A percentile compares a stretch with the other conserved stretches of the same genome.
phyloP scores from a whole-genome alignment of 2,888 invertebrate genomes.

The Pecten maximus region DNA sequence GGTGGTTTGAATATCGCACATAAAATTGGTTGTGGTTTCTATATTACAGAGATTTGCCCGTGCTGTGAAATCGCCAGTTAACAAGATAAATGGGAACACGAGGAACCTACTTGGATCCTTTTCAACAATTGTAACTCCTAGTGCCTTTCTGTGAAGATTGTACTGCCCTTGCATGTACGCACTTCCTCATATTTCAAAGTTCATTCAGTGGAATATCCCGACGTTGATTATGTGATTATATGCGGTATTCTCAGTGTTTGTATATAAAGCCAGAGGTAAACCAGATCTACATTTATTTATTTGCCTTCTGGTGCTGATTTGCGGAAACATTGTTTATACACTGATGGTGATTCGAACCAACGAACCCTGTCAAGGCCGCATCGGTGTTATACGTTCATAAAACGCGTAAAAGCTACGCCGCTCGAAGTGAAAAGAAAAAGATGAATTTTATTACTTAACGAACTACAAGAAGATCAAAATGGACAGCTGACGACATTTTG shows the following conservation, averaged over 20 bases:
- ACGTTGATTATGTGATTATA: not conserved
- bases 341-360: not conserved
- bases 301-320: not conserved
- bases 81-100: constrained; percentile 29
- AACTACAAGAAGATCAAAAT: not conserved
- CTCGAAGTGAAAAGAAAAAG: not conserved
- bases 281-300: not conserved
- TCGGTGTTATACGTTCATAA: not conserved
- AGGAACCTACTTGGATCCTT: constrained; percentile 1
- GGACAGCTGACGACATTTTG: not conserved
- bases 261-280: not conserved
- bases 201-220: not conserved
- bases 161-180: not conserved
- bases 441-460: not conserved
- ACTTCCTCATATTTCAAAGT: constrained; percentile 12
- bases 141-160: not conserved
- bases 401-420: not conserved
- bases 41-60: not conserved
- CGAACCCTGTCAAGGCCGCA: not conserved
- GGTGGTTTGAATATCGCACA: constrained; percentile 3
- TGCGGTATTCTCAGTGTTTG: not conserved
- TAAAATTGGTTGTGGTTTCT: constrained; percentile 20
- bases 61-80: constrained; percentile 35
- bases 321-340: not conserved
- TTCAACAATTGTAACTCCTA: not conserved